phyloP scores from a whole-genome alignment of 2,888 invertebrate species.

The Cheilosia impressa region DNA sequence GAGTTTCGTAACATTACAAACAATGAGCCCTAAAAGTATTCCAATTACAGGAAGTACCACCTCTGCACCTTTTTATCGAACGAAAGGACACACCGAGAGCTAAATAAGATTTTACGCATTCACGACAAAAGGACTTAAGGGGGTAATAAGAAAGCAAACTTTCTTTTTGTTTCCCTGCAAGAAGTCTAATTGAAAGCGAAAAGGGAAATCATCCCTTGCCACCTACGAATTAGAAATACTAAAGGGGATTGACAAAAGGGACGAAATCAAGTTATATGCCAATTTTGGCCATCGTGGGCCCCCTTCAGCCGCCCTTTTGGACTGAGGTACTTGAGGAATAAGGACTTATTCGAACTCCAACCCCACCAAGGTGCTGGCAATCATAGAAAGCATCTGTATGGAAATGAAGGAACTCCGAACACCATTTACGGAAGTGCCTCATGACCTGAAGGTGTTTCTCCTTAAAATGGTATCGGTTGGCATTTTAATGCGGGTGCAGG shows the following conservation, averaged over 20 bases:
- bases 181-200: slow-evolving; percentile 72
- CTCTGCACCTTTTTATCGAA: slow-evolving; percentile 43
- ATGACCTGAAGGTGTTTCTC: slow-evolving; percentile 62
- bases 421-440: slow-evolving; percentile 11
- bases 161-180: slow-evolving; percentile 36
- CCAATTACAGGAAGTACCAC: slow-evolving; percentile 72
- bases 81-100: slow-evolving; percentile 52
- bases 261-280: slow-evolving; percentile 72
- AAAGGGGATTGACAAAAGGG: slow-evolving; percentile 49
- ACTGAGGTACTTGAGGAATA: slow-evolving; percentile 10
- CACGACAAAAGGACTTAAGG: slow-evolving; percentile 71
- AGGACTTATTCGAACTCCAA: slow-evolving; percentile 33
- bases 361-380: slow-evolving; percentile 53
- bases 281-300: slow-evolving; percentile 63
- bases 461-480: slow-evolving; percentile 7
- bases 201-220: slow-evolving; percentile 62
- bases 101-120: slow-evolving; percentile 65
- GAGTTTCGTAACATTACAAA: slow-evolving; percentile 68
- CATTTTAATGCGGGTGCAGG: slow-evolving; percentile 66
- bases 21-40: slow-evolving; percentile 72
- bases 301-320: slow-evolving; percentile 5
- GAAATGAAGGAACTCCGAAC: slow-evolving; percentile 22
- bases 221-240: slow-evolving; percentile 59
- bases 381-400: slow-evolving; percentile 59
- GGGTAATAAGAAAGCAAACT: slow-evolving; percentile 72